Base-by-base conservation (phyloP, 2,797 vertebrate species). In the Artibeus jamaicensis region DNA sequence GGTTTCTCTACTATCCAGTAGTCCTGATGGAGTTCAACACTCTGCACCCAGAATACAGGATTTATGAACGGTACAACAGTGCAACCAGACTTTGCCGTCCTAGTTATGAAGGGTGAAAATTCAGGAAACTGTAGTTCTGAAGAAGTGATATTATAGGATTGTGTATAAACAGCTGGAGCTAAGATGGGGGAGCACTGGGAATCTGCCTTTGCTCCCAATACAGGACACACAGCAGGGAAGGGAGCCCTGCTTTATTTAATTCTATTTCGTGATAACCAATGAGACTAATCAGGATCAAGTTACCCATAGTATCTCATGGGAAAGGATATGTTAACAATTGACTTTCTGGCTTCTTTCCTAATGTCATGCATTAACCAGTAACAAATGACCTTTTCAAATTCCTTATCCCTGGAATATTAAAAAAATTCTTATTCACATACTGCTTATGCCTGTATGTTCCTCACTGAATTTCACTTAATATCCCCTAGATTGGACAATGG, bases 371-470 rank as follows among this genome's bases (percentile, higher is more conserved):
- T 76, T 70, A 92, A 93, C 34, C 55, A 48, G 32, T 42, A 71
- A 42, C n/a, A 91, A 95, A 57, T 71, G 32, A 83, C 22, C 59
- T 81, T 96, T 86, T 24, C 59, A 57, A 91, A 92, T 62, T 96
- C 32, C 79, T 86, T 86, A 86, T 85, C 85, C 50, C 78, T 92
- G 42, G 55, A 74, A 84, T 44, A 83, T 59, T 92, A 29, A 50
- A 19, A 95, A 65, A 92, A 32, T 87, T 88, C 48, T 46, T 39
- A 57, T 53, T 74, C 44, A 74, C 55, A 76, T 70, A 48, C 4
- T 89, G 29, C 11, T 91, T 94, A 86, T 59, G 29, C 12, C 5
- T 84, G 50, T 91, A 26, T 34, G 70, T 86, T 91, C 46, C 37
- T 91, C n/a, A 65, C 15, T 78, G 37, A 74, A 67, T 94, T 88